Evolutionary conservation across 2,888 invertebrate genomes (phyloP).

Genomic region (Nomada ruficornis): DNA sequence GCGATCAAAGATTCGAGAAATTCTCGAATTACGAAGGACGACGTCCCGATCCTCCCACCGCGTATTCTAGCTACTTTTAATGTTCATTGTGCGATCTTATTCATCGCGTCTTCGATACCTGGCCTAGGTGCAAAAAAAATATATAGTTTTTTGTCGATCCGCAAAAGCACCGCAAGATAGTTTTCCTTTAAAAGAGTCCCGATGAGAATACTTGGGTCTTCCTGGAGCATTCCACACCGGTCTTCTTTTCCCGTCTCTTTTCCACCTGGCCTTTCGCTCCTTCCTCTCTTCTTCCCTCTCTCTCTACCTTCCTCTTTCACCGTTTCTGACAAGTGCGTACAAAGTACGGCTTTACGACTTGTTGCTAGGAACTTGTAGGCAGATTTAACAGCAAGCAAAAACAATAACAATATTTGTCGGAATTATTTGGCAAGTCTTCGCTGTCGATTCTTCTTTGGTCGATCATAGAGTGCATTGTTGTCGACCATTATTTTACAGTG

Average conservation of each 20-base stretch:
- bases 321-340: conserved; percentile 47
- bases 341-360: conserved; percentile 28
- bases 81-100: conserved; percentile 37
- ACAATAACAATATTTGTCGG: not conserved
- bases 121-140: conserved; percentile 37
- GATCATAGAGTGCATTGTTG: no score
- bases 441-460: not conserved
- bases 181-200: conserved; percentile 5
- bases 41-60: conserved; percentile 30
- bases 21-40: conserved; percentile 72
- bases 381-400: not conserved
- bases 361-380: conserved; percentile 34
- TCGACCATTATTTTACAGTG: no score
- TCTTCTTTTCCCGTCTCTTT: conserved; percentile 28
- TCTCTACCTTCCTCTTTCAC: conserved; percentile 19
- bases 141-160: conserved; percentile 51
- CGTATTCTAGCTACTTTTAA: conserved; percentile 21
- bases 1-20: conserved; percentile 63
- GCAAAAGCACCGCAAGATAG: conserved; percentile 50
- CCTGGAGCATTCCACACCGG: conserved; percentile 36
- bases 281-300: conserved; percentile 34
- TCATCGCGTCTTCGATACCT: conserved; percentile 4
- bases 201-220: conserved; percentile 53
- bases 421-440: conserved; percentile 1
- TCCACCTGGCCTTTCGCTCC: conserved; percentile 21